Percentiles rank a stretch among this genome's conserved stretches.
phyloP scores from a whole-genome alignment of 2,888 invertebrate species.

The Ypsolopha scabrella region DNA sequence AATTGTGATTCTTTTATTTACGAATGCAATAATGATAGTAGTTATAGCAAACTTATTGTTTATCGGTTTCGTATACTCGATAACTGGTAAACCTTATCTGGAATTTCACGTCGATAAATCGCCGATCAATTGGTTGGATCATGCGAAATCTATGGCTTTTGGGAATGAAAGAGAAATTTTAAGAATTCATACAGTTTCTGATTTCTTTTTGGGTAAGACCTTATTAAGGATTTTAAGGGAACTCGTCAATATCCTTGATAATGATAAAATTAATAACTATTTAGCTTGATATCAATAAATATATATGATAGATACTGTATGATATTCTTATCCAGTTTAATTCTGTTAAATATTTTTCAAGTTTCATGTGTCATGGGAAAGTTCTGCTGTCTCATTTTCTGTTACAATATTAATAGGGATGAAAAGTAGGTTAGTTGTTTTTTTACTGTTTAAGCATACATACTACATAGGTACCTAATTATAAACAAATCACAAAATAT shows the following conservation, averaged over 20 bases:
- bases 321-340: background rate
- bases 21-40: background rate
- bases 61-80: background rate
- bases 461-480: no score
- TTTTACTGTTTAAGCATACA: background rate
- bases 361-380: no score
- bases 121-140: background rate
- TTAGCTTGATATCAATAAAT: no score
- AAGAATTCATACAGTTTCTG: background rate
- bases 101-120: background rate
- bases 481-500: no score
- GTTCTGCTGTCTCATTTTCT: no score
- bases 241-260: background rate
- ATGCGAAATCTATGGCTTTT: background rate
- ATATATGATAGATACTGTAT: background rate
- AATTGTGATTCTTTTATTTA: background rate
- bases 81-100: constrained; percentile 1
- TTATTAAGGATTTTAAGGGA: constrained; percentile 1
- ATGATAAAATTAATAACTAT: background rate
- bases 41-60: background rate
- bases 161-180: constrained; percentile 1
- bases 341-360: no score
- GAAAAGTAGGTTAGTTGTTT: no score
- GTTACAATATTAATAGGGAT: no score
- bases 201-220: background rate